Evolutionary conservation across 2,113 vertebrate genomes (phyloP).

Genomic region (Zeus faber): DNA sequence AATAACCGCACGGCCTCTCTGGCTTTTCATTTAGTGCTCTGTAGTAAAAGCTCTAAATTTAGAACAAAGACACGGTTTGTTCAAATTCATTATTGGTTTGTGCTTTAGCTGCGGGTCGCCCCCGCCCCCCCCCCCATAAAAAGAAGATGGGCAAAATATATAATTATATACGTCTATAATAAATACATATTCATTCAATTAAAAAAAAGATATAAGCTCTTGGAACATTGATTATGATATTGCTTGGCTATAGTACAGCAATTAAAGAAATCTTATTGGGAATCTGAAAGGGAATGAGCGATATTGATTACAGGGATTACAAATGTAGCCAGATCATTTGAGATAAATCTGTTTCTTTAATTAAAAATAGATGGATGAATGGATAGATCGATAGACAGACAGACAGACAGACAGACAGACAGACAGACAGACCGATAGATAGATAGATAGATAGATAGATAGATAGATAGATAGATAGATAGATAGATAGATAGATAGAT

Average conservation of each 20-base stretch:
- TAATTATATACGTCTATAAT: no score
- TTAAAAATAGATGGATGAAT: constrained; percentile 41
- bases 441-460: background rate
- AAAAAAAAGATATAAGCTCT: no score
- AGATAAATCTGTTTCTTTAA: background rate
- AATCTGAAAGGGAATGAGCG: no score
- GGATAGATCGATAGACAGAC: constrained; percentile 51
- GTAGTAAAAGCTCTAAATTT: constrained; percentile 56
- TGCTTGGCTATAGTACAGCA: no score
- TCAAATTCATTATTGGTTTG: background rate
- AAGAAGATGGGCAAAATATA: background rate
- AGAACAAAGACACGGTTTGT: constrained; percentile 29
- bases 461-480: background rate
- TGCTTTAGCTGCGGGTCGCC: background rate
- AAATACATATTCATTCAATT: no score
- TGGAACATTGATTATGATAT: no score
- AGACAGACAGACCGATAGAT: background rate
- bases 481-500: no score
- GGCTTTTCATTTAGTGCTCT: constrained; percentile 58
- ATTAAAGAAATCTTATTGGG: no score
- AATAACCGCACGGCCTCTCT: constrained; percentile 59
- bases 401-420: background rate
- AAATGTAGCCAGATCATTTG: no score
- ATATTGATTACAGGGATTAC: no score
- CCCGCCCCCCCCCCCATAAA: background rate